Evolutionary conservation across 2,113 vertebrate species (phyloP).

Genomic region (Cyanistes caeruleus): DNA sequence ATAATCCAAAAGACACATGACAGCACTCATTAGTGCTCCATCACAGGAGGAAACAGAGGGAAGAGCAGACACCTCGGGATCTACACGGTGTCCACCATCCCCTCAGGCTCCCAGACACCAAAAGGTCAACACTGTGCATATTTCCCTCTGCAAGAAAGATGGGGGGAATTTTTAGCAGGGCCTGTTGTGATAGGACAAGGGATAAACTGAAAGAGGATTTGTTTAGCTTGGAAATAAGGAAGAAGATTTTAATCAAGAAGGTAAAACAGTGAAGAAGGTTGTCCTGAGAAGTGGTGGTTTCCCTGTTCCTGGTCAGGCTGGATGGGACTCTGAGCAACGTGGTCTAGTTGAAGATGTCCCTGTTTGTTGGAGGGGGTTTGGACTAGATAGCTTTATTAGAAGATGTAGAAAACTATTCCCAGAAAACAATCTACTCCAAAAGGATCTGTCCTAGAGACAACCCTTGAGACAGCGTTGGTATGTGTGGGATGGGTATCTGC

Average conservation of each 20-base stretch:
- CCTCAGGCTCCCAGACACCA: background rate
- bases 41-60: background rate
- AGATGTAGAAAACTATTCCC: background rate
- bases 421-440: background rate
- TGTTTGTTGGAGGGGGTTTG: background rate
- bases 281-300: background rate
- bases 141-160: background rate
- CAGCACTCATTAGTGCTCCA: background rate
- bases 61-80: accelerated
- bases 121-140: background rate
- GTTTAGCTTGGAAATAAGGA: background rate
- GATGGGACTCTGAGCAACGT: background rate
- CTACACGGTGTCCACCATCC: accelerated
- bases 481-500: background rate
- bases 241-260: background rate
- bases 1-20: accelerated
- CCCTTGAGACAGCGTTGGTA: background rate
- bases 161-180: background rate
- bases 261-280: background rate
- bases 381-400: background rate
- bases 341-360: background rate
- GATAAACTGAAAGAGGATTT: background rate
- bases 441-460: background rate
- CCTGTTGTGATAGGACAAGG: accelerated
- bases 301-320: background rate